phyloP scores from a whole-genome alignment of 2,797 vertebrate species.

The Enteromius viviparus region DNA sequence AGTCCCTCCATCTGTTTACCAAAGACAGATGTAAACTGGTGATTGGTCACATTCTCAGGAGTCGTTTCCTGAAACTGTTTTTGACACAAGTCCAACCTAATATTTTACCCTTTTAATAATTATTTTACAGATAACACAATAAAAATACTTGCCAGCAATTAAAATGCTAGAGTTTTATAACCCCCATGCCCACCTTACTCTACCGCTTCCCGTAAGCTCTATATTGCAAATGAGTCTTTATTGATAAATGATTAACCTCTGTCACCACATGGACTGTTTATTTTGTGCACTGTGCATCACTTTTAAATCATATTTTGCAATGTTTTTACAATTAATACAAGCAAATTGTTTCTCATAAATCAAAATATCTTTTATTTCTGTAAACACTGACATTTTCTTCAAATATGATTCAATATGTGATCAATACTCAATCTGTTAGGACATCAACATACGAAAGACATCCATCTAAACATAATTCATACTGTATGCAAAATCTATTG shows the following conservation, averaged over 20 bases:
- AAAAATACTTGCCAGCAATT: not conserved
- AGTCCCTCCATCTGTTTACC: conserved; percentile 44
- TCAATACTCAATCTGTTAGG: conserved; percentile 58
- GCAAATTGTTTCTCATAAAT: conserved; percentile 9
- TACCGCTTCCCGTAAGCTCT: not conserved
- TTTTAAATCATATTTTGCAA: not conserved
- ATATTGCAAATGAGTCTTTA: not conserved
- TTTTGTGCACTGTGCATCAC: not conserved
- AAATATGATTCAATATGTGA: conserved; percentile 64
- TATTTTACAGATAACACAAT: not conserved
- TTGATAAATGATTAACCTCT: not conserved
- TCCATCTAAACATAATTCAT: conserved; percentile 69
- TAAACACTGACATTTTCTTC: conserved; percentile 66
- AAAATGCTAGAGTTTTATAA: not conserved
- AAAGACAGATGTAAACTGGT: not conserved
- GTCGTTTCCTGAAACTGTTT: not conserved
- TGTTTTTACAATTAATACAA: not conserved
- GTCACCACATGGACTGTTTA: not conserved
- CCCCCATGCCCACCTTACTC: not conserved
- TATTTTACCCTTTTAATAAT: not conserved
- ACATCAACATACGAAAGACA: conserved; percentile 58
- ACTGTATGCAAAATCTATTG: conserved; percentile 71
- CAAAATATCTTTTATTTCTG: conserved; percentile 75
- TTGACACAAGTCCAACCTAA: not conserved
- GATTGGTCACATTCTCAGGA: not conserved